Conservation (phyloP, 1,140 invertebrate species). For the Andrena cerasifolii region DNA sequence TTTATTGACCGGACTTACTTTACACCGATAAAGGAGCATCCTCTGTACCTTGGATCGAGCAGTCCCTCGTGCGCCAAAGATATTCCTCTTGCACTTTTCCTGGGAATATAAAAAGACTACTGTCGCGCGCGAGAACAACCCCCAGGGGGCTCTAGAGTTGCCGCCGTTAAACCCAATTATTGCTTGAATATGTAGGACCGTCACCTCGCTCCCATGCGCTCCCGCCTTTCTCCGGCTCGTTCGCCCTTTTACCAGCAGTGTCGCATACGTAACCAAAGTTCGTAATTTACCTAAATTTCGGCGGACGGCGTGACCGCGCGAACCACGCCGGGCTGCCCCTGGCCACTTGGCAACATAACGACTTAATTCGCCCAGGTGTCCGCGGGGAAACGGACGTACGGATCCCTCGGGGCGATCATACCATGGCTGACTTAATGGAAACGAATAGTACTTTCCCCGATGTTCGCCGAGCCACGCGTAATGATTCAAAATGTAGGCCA, state of each 20-base stretch:
- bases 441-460: slow-evolving; percentile 59
- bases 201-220: slow-evolving; percentile 25
- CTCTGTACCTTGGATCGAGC: no score
- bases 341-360: slow-evolving; percentile 52
- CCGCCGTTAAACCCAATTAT: slow-evolving; percentile 45
- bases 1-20: no score
- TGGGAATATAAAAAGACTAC: not conserved
- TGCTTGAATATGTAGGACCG: slow-evolving; percentile 23
- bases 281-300: slow-evolving; percentile 60
- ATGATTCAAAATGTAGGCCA: slow-evolving; percentile 36
- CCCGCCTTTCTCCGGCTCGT: no score
- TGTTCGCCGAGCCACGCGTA: not conserved
- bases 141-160: not conserved
- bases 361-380: slow-evolving; percentile 58
- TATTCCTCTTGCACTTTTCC: no score
- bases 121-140: not conserved
- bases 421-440: slow-evolving; percentile 56
- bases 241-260: not conserved
- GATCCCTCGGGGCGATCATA: slow-evolving; percentile 53
- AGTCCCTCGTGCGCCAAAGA: no score
- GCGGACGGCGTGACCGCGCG: not conserved
- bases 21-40: no score
- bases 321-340: slow-evolving; percentile 7
- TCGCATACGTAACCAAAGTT: slow-evolving; percentile 55
- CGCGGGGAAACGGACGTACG: slow-evolving; percentile 17